Evolutionary conservation across 2,113 vertebrate genomes (phyloP).

Genomic region (Lampris megalopsis): DNA sequence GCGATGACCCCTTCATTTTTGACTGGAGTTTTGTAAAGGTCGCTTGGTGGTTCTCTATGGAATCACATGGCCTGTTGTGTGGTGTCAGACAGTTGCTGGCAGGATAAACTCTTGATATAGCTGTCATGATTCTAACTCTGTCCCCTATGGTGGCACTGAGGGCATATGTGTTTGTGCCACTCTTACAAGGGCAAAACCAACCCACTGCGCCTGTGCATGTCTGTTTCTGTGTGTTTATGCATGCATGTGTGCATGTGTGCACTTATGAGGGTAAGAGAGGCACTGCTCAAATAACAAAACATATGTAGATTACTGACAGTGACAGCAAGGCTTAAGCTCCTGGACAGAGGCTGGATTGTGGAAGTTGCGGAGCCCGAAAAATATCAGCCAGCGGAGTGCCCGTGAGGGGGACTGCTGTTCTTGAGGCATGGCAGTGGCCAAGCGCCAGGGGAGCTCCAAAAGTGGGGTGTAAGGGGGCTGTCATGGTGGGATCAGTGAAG

Average conservation of each 20-base stretch:
- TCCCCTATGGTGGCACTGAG: slow-evolving; percentile 63
- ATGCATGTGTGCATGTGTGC: slow-evolving; percentile 24
- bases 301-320: slow-evolving; percentile 59
- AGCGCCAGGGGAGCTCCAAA: slow-evolving; percentile 53
- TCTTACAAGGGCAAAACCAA: slow-evolving; percentile 64
- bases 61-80: slow-evolving; percentile 16
- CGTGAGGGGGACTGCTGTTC: slow-evolving; percentile 61
- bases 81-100: slow-evolving; percentile 37
- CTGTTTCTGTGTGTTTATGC: neutral
- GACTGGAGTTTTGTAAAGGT: slow-evolving; percentile 52
- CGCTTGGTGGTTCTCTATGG: slow-evolving; percentile 46
- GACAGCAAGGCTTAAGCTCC: slow-evolving; percentile 54
- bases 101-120: slow-evolving; percentile 61
- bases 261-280: slow-evolving; percentile 40
- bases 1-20: slow-evolving; percentile 57
- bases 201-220: slow-evolving; percentile 27
- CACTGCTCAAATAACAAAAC: slow-evolving; percentile 50
- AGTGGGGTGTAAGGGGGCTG: slow-evolving; percentile 61
- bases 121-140: slow-evolving; percentile 64
- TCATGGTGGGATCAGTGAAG: slow-evolving; percentile 80
- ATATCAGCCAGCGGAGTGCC: slow-evolving; percentile 55
- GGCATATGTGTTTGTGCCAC: slow-evolving; percentile 66
- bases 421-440: slow-evolving; percentile 65
- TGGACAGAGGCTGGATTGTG: slow-evolving; percentile 50
- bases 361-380: slow-evolving; percentile 52